A percentile compares a stretch with the other conserved stretches of the same genome.
Conservation (phyloP, 2,113 vertebrate species). For the Cyanistes caeruleus region DNA sequence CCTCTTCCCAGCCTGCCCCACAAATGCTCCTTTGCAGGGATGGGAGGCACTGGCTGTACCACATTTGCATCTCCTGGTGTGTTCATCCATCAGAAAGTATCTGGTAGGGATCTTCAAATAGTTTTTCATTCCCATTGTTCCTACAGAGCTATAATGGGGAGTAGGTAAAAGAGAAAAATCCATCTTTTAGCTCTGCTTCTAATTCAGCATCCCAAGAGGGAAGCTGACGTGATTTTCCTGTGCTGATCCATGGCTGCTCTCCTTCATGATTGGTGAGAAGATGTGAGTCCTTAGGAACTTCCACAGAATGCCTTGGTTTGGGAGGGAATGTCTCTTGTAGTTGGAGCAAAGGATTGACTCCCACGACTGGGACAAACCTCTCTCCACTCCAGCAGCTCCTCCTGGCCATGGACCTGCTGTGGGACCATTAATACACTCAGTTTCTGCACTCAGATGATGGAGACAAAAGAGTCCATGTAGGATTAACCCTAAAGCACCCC, state of each 20-base stretch:
- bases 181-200: neutral
- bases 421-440: neutral
- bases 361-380: neutral
- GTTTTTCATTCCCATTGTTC: neutral
- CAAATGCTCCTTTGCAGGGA: neutral
- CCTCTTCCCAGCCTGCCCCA: neutral
- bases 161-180: neutral
- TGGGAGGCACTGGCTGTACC: neutral
- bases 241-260: neutral
- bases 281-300: neutral
- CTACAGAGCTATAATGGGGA: neutral
- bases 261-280: neutral
- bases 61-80: neutral
- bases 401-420: neutral
- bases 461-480: neutral
- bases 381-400: neutral
- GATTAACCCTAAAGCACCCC: neutral
- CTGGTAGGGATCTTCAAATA: neutral
- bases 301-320: neutral
- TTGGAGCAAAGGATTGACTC: neutral
- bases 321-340: neutral
- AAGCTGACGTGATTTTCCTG: accelerated
- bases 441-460: neutral
- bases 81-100: neutral
- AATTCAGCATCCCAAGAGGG: neutral